A percentile compares a stretch with the other conserved stretches of the same genome.
Evolutionary conservation across 2,888 invertebrate genomes (phyloP).

Genomic region (Epistrophe eligans): DNA sequence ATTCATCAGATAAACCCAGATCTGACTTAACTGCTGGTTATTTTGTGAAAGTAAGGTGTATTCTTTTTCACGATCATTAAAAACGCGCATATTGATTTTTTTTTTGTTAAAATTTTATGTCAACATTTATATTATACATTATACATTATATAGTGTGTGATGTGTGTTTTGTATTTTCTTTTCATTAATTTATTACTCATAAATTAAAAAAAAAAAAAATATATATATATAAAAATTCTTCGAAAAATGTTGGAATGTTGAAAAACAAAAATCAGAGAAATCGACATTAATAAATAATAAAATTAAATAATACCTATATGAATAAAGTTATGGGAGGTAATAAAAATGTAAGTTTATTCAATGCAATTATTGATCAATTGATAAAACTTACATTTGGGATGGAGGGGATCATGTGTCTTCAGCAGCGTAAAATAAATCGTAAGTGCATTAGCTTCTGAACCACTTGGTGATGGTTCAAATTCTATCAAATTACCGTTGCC

Average conservation of each 20-base stretch:
- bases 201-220: constrained; percentile 6
- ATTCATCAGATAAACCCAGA: constrained; percentile 16
- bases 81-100: constrained; percentile 31
- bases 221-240: background rate
- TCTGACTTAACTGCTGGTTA: background rate
- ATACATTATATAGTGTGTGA: constrained; percentile 1
- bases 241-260: background rate
- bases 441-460: no score
- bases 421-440: no score
- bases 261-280: background rate
- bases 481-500: no score
- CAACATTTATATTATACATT: constrained; percentile 10
- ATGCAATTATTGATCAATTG: no score
- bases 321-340: no score
- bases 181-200: constrained; percentile 3
- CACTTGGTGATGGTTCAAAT: no score
- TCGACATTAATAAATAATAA: no score
- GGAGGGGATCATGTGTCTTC: no score
- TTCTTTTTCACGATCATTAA: constrained; percentile 48
- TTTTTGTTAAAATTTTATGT: constrained; percentile 21
- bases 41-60: constrained; percentile 48
- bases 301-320: no score
- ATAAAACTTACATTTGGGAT: no score
- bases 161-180: constrained; percentile 10
- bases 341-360: no score